Percentiles rank a stretch among this genome's conserved stretches.
Conservation (phyloP, 2,888 invertebrate genomes). For the Diogma glabrata region DNA sequence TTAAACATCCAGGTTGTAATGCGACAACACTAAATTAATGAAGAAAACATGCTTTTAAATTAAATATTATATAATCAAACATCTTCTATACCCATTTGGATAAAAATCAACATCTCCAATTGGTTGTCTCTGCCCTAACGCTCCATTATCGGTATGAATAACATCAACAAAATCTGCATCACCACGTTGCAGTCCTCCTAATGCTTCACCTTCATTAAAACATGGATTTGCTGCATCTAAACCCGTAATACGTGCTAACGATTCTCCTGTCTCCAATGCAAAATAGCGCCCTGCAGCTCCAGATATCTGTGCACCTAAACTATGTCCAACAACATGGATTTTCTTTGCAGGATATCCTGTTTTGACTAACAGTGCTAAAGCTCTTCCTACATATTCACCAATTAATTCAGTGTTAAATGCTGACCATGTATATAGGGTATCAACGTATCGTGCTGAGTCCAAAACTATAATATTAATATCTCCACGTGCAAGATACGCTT, state of each 20-base stretch:
- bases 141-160: constrained; percentile 22
- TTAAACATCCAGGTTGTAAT: constrained; percentile 13
- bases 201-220: constrained; percentile 20
- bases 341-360: neutral
- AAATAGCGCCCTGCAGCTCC: constrained; percentile 30
- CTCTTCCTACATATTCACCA: constrained; percentile 13
- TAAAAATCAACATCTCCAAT: constrained; percentile 18
- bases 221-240: constrained; percentile 29
- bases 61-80: too few species aligned
- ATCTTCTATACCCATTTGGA: constrained; percentile 16
- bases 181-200: constrained; percentile 28
- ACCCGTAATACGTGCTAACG: constrained; percentile 26
- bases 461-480: constrained; percentile 5
- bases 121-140: constrained; percentile 18
- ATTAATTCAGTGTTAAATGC: constrained; percentile 17
- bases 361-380: constrained; percentile 9
- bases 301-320: constrained; percentile 31
- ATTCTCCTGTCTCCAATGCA: constrained; percentile 23
- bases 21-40: neutral
- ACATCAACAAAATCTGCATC: constrained; percentile 32
- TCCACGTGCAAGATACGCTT: neutral
- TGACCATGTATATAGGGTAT: constrained; percentile 18
- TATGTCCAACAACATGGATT: constrained; percentile 19
- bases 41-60: neutral
- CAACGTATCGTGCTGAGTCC: constrained; percentile 16